Percentiles rank a stretch among this genome's conserved stretches.
Conservation (phyloP, 2,797 vertebrate species). For the Acrossocheilus fasciatus region DNA sequence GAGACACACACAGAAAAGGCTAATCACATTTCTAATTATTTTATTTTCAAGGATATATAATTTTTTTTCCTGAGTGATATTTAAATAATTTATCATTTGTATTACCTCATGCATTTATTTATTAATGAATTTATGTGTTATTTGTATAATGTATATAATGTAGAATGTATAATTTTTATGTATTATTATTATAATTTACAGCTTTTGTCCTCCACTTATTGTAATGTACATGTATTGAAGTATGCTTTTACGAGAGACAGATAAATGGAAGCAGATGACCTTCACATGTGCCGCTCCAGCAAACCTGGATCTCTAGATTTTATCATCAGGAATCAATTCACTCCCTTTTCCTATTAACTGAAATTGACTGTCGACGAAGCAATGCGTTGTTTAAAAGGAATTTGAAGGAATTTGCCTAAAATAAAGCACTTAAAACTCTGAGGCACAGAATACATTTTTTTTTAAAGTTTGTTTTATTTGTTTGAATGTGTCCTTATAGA, state of each 20-base stretch:
- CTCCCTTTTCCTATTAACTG: slow-evolving; percentile 24
- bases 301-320: slow-evolving; percentile 25
- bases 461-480: not conserved
- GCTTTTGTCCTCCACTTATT: not conserved
- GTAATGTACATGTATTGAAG: not conserved
- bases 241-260: not conserved
- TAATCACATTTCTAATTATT: no score
- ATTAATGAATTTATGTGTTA: not conserved
- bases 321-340: slow-evolving; percentile 35
- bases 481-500: not conserved
- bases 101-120: not conserved
- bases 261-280: slow-evolving; percentile 21
- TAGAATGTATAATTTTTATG: not conserved
- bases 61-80: no score
- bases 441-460: not conserved
- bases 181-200: not conserved
- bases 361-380: slow-evolving; percentile 10
- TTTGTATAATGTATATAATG: not conserved
- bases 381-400: not conserved
- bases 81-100: no score
- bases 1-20: no score
- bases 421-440: not conserved
- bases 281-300: slow-evolving; percentile 13
- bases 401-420: not conserved
- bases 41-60: no score